These are phyloP conservation scores for Plagodis pulveraria DNA, from an alignment of 2,888 invertebrate genomes.

Conservation along the genomic window DNA sequence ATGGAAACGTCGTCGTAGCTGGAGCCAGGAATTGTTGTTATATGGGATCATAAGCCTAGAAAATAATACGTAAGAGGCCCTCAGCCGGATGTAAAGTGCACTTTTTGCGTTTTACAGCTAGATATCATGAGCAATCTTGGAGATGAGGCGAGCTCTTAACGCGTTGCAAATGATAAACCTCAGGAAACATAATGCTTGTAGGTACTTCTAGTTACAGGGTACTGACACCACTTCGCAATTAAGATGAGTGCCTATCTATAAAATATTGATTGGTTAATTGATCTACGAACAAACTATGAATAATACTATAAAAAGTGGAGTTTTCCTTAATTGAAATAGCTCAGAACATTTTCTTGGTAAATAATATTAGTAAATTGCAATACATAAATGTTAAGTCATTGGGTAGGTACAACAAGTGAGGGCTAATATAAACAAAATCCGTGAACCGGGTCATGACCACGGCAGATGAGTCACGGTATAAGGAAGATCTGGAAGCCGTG, in stretches of 20 bases:
- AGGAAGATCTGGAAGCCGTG: slow-evolving; percentile 78
- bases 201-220: too few species aligned
- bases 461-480: slow-evolving; percentile 70
- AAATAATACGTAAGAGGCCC: slow-evolving; percentile 49
- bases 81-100: slow-evolving; percentile 61
- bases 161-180: slow-evolving; percentile 34
- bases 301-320: slow-evolving; percentile 25
- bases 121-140: slow-evolving; percentile 41
- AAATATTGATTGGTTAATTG: slow-evolving; percentile 10
- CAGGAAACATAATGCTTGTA: slow-evolving; percentile 24
- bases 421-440: slow-evolving; percentile 67
- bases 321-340: slow-evolving; percentile 32
- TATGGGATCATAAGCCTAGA: slow-evolving; percentile 41
- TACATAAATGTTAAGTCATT: slow-evolving; percentile 25
- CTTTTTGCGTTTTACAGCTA: slow-evolving; percentile 58
- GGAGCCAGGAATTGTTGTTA: slow-evolving; percentile 36
- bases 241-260: background rate
- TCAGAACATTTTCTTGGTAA: slow-evolving; percentile 30
- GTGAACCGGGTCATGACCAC: slow-evolving; percentile 74
- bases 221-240: too few species aligned
- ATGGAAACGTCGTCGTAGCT: slow-evolving; percentile 30
- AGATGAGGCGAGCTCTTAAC: slow-evolving; percentile 35
- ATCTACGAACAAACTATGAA: background rate
- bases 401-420: slow-evolving; percentile 46
- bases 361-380: slow-evolving; percentile 24